A percentile compares a stretch with the other conserved stretches of the same genome.
phyloP scores from a whole-genome alignment of 2,888 invertebrate genomes.

The Nudaria mundana region DNA sequence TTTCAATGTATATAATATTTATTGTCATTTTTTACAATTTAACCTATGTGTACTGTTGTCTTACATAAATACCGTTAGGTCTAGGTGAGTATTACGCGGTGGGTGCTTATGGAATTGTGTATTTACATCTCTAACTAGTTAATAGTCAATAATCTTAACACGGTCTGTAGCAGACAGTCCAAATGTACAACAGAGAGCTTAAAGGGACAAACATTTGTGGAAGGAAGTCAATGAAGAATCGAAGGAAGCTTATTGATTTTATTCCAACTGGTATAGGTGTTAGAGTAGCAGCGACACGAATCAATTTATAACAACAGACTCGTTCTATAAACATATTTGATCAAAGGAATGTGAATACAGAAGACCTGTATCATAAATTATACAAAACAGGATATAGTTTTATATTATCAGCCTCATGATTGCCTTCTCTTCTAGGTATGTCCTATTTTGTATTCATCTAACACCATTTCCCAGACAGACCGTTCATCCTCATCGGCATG shows the following conservation, averaged over 20 bases:
- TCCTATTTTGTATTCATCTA: slow-evolving; percentile 20
- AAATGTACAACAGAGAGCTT: too few relatives aligned
- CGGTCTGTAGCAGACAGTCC: neutral
- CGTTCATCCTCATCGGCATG: slow-evolving; percentile 40
- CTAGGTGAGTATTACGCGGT: slow-evolving; percentile 58
- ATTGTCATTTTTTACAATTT: slow-evolving; percentile 23
- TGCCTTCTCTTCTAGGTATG: neutral
- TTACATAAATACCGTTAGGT: slow-evolving; percentile 40
- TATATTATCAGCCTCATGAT: slow-evolving; percentile 7
- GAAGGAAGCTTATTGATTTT: too few relatives aligned
- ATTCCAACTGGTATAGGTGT: too few relatives aligned
- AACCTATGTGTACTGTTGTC: slow-evolving; percentile 13
- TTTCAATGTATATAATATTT: slow-evolving; percentile 20
- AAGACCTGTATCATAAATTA: too few relatives aligned
- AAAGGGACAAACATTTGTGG: too few relatives aligned
- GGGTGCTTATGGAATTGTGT: slow-evolving; percentile 53
- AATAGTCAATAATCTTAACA: neutral
- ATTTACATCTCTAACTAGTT: slow-evolving; percentile 28
- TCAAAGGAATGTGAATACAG: too few relatives aligned
- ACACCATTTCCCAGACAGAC: slow-evolving; percentile 54
- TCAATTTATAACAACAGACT: too few relatives aligned
- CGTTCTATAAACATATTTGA: too few relatives aligned
- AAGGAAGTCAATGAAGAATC: too few relatives aligned
- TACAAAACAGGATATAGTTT: too few relatives aligned
- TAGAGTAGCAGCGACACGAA: too few relatives aligned